These are phyloP conservation scores for Hirundo rustica DNA, from an alignment of 2,797 vertebrate species.

Conservation along the genomic window DNA sequence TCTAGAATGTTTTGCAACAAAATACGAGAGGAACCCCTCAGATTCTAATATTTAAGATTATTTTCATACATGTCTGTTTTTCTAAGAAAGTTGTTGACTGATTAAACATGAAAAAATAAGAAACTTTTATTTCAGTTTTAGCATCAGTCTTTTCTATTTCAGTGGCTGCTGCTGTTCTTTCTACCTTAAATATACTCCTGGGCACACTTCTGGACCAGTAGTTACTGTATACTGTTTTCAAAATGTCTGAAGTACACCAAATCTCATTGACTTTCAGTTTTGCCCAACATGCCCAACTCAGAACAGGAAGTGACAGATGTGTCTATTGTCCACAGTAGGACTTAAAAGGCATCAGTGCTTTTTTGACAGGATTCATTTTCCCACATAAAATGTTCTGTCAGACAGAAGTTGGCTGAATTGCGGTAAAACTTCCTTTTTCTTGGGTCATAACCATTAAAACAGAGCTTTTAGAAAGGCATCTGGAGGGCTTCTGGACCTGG, in stretches of 20 bases:
- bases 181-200: neutral
- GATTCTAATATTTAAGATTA: neutral
- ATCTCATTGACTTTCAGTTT: constrained; percentile 56
- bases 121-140: neutral
- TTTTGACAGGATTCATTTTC: constrained; percentile 60
- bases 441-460: neutral
- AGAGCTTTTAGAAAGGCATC: constrained; percentile 12
- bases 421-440: constrained; percentile 13
- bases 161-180: neutral
- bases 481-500: neutral
- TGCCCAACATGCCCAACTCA: neutral
- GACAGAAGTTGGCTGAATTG: neutral
- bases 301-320: constrained; percentile 43
- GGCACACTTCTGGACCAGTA: neutral
- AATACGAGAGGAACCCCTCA: neutral
- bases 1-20: neutral
- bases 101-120: neutral
- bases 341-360: constrained; percentile 54
- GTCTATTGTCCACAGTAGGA: constrained; percentile 53
- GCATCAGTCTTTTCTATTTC: neutral
- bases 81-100: neutral
- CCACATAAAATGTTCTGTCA: constrained; percentile 43
- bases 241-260: constrained; percentile 10
- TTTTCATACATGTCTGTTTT: neutral
- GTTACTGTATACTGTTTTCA: constrained; percentile 8